Evolutionary conservation across 2,113 vertebrate genomes (phyloP).

Genomic region (Butorides virescens): DNA sequence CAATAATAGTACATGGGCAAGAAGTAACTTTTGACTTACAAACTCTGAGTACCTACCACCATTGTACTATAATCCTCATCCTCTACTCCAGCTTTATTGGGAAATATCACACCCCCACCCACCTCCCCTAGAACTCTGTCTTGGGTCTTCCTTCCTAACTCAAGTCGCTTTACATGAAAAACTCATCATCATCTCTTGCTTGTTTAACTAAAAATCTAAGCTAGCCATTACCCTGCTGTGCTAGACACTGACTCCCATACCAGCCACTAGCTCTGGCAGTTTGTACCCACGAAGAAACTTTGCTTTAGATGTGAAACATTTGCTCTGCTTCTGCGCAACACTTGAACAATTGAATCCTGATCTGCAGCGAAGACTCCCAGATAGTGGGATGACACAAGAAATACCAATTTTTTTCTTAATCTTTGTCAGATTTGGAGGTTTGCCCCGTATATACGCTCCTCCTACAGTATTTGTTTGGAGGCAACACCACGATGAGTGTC

Average conservation of each 20-base stretch:
- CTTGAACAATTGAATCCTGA: background rate
- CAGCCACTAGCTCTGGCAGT: background rate
- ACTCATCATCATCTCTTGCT: background rate
- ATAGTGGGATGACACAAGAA: background rate
- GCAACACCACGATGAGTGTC: background rate
- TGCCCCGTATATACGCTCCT: accelerated
- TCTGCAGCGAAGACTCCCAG: background rate
- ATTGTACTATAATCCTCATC: background rate
- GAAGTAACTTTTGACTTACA: background rate
- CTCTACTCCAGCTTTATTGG: background rate
- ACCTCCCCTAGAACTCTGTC: background rate
- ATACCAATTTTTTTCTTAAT: background rate
- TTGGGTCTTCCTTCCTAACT: background rate
- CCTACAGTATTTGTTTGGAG: accelerated
- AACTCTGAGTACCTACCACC: background rate
- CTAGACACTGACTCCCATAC: too few species aligned
- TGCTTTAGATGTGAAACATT: background rate
- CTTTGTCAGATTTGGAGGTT: background rate
- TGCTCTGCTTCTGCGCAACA: background rate
- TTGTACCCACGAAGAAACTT: background rate
- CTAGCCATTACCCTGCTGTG: background rate
- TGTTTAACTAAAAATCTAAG: background rate
- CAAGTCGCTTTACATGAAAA: background rate
- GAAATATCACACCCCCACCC: background rate
- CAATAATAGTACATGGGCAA: background rate